A percentile compares a stretch with the other conserved stretches of the same genome.
These are phyloP conservation scores for Cotesia typhae DNA, from an alignment of 1,140 invertebrate species.

Conservation along the genomic window DNA sequence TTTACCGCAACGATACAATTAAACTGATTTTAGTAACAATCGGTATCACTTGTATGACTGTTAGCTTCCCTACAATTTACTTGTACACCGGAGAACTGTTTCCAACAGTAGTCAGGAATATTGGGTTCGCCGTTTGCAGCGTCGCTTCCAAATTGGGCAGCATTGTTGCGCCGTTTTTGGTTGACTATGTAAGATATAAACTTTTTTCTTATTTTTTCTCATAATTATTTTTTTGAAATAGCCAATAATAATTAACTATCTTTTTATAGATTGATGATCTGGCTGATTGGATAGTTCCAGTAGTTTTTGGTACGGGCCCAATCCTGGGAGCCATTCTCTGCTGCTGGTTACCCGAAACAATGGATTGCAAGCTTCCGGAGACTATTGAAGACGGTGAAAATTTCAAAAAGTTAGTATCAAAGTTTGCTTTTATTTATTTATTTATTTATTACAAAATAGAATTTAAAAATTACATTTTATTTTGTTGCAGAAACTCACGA, in stretches of 20 bases:
- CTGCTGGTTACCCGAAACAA: slow-evolving; percentile 71
- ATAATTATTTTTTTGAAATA: not conserved
- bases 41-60: slow-evolving; percentile 71
- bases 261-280: slow-evolving; percentile 41
- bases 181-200: slow-evolving; percentile 60
- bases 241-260: slow-evolving; percentile 11
- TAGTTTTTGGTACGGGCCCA: slow-evolving; percentile 68
- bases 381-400: slow-evolving; percentile 70
- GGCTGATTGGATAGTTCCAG: slow-evolving; percentile 62
- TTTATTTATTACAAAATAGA: not conserved
- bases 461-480: not conserved
- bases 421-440: not conserved
- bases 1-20: slow-evolving; percentile 36
- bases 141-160: slow-evolving; percentile 73
- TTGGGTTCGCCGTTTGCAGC: slow-evolving; percentile 70
- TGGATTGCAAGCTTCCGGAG: slow-evolving; percentile 69
- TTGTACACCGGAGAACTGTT: slow-evolving; percentile 75
- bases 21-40: slow-evolving; percentile 68
- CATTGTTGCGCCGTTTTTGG: slow-evolving; percentile 73
- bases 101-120: slow-evolving; percentile 74
- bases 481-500: not conserved
- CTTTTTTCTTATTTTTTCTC: no score
- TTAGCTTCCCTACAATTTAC: slow-evolving; percentile 70
- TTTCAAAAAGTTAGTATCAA: slow-evolving; percentile 60
- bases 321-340: slow-evolving; percentile 66